Conservation (phyloP, 2,797 vertebrate genomes). For the Trachurus trachurus region DNA sequence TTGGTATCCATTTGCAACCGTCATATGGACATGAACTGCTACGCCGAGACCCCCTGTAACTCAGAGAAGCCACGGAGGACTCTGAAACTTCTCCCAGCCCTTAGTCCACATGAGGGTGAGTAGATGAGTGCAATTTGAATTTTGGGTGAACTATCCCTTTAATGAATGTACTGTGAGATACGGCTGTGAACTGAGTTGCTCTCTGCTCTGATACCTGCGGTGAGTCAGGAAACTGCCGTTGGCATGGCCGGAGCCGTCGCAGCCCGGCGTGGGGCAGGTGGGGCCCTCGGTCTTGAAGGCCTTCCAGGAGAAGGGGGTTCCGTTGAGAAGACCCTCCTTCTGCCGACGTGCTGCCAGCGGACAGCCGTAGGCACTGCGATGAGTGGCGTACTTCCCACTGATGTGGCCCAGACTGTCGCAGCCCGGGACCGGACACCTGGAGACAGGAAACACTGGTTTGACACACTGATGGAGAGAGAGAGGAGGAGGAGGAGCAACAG, state of each 20-base stretch:
- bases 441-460: background rate
- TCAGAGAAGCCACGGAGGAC: too few relatives aligned
- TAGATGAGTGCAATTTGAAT: too few relatives aligned
- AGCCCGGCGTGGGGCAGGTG: slow-evolving; percentile 95
- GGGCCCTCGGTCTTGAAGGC: slow-evolving; percentile 96
- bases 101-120: too few relatives aligned
- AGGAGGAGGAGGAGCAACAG: background rate
- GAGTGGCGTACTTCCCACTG: slow-evolving; percentile 98
- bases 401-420: slow-evolving; percentile 98
- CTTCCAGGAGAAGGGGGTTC: slow-evolving; percentile 97
- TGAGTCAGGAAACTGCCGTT: slow-evolving; percentile 99
- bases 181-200: background rate
- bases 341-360: slow-evolving; percentile 95
- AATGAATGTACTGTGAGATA: background rate
- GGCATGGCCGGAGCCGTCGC: slow-evolving; percentile 96
- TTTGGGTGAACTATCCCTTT: too few relatives aligned
- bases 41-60: too few relatives aligned
- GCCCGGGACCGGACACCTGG: slow-evolving; percentile 96
- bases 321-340: slow-evolving; percentile 95
- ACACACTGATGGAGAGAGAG: background rate
- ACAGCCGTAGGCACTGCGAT: slow-evolving; percentile 97
- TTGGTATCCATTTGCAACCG: too few relatives aligned
- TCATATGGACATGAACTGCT: too few relatives aligned
- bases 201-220: slow-evolving; percentile 88
- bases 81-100: too few relatives aligned